These are phyloP conservation scores for Noctua janthe DNA, from an alignment of 2,888 invertebrate genomes.

Conservation along the genomic window DNA sequence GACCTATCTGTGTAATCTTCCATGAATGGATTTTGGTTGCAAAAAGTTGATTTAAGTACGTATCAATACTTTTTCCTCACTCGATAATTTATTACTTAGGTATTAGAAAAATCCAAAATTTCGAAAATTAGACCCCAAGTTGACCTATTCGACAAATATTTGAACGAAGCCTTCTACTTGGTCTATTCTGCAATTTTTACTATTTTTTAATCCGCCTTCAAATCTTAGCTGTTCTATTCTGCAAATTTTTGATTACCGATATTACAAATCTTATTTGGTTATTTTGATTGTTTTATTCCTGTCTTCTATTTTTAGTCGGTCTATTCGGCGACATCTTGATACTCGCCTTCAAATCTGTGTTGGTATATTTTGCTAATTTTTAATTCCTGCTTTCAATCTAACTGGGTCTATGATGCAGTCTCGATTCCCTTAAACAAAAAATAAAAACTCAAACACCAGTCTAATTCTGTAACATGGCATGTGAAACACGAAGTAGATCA, in stretches of 20 bases:
- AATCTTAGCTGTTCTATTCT: too few relatives aligned
- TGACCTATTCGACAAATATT: not conserved
- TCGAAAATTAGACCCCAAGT: too few relatives aligned
- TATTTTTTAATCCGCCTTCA: too few relatives aligned
- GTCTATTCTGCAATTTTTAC: slow-evolving; percentile 1
- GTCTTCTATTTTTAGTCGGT: not conserved
- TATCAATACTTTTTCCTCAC: not conserved
- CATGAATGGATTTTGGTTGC: not conserved
- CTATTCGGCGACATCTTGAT: slow-evolving; percentile 11
- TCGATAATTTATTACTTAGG: not conserved
- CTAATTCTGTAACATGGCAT: slow-evolving; percentile 36
- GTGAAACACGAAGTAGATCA: slow-evolving; percentile 72
- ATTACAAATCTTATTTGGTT: not conserved
- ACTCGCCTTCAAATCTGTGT: not conserved
- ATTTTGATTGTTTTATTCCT: not conserved
- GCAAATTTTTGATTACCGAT: too few relatives aligned
- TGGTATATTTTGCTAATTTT: not conserved
- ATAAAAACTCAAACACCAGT: slow-evolving; percentile 1
- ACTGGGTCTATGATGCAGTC: not conserved
- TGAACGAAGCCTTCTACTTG: not conserved
- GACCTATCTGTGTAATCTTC: not conserved
- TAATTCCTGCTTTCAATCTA: not conserved
- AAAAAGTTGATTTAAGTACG: not conserved
- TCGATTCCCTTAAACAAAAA: not conserved
- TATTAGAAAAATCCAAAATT: not conserved